Conservation (phyloP, 23 tunicate species). For the Phallusia fumigata region DNA sequence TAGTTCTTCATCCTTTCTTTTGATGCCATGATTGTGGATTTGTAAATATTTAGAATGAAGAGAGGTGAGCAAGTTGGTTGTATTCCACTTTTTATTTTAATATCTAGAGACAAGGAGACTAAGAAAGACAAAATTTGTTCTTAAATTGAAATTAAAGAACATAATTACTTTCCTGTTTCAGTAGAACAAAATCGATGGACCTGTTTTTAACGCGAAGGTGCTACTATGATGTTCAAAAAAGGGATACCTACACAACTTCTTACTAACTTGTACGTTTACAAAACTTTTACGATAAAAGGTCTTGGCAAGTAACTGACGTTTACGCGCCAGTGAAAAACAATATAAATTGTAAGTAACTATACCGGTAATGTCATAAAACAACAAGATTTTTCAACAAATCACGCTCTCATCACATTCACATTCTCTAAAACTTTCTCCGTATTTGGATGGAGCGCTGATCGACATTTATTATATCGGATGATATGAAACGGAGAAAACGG, state of each 20-base stretch:
- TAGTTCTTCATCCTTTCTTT: conserved; percentile 78
- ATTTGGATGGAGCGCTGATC: background rate
- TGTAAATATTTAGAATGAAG: background rate
- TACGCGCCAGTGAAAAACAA: background rate
- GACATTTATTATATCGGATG: background rate
- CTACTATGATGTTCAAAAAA: no score
- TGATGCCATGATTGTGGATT: conserved; percentile 54
- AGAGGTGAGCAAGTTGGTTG: no score
- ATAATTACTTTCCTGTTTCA: no score
- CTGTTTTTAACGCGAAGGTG: no score
- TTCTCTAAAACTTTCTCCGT: background rate
- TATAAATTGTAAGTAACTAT: background rate
- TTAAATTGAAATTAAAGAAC: no score
- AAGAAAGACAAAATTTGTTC: no score
- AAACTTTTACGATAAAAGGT: no score
- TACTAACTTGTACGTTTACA: no score
- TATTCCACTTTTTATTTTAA: background rate
- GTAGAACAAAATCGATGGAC: no score
- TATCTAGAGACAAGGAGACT: no score
- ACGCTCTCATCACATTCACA: background rate
- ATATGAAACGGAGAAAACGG: background rate
- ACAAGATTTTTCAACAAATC: background rate
- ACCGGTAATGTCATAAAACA: background rate
- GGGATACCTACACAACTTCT: no score
- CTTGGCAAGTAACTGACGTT: background rate